A percentile compares a stretch with the other conserved stretches of the same genome.
These are phyloP conservation scores for Neodiprion lecontei DNA, from an alignment of 1,140 invertebrate species.

Conservation along the genomic window DNA sequence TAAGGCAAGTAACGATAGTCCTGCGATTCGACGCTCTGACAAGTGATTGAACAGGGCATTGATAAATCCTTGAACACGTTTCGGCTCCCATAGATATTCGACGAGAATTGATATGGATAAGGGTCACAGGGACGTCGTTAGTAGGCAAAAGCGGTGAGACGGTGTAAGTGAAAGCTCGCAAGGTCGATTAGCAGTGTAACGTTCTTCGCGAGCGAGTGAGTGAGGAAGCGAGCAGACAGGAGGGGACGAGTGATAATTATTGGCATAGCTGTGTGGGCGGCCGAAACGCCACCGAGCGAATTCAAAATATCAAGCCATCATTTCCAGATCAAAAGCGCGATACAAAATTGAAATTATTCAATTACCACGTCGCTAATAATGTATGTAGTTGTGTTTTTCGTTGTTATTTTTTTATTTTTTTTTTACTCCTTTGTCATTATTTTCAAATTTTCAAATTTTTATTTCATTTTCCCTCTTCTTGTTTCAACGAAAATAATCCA, in stretches of 20 bases:
- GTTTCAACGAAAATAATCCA: conserved; percentile 48
- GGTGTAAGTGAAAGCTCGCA: too few species aligned
- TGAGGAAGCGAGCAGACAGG: not conserved
- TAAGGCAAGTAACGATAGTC: too few species aligned
- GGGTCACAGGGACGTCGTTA: too few species aligned
- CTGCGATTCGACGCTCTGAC: too few species aligned
- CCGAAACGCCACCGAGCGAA: conserved; percentile 11
- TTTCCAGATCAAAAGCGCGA: conserved; percentile 42
- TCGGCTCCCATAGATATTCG: too few species aligned
- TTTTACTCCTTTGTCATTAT: not conserved
- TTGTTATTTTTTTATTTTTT: not conserved
- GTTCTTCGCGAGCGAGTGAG: conserved; percentile 8
- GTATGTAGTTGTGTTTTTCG: not conserved
- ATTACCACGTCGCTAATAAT: conserved; percentile 23
- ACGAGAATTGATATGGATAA: too few species aligned
- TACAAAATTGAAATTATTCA: conserved; percentile 55
- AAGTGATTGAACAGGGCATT: too few species aligned
- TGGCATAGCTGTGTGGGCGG: conserved; percentile 16
- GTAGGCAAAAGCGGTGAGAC: too few species aligned
- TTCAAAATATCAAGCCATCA: conserved; percentile 26
- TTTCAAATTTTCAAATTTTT: conserved; percentile 17
- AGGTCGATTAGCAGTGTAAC: too few species aligned
- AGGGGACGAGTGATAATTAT: conserved; percentile 13
- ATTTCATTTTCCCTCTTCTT: conserved; percentile 34
- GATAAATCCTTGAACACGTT: too few species aligned